Evolutionary conservation across 2,113 vertebrate genomes (phyloP).

Genomic region (Leucoraja erinaceus): DNA sequence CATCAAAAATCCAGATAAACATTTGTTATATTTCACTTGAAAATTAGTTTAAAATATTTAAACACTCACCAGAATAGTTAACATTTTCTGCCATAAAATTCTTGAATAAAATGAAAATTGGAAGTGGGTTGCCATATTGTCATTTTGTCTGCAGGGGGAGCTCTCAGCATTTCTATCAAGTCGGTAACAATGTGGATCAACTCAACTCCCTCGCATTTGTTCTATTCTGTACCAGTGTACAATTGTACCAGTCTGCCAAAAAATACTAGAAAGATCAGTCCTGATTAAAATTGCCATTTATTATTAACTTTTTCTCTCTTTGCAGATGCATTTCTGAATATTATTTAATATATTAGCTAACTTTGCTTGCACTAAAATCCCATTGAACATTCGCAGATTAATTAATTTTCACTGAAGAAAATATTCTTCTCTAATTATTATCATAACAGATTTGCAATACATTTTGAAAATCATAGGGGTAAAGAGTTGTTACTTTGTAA

Average conservation of each 20-base stretch:
- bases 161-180: background rate
- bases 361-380: background rate
- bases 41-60: background rate
- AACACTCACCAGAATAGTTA: background rate
- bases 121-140: background rate
- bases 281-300: background rate
- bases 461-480: background rate
- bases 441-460: background rate
- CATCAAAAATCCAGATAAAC: background rate
- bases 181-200: background rate
- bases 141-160: background rate
- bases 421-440: background rate
- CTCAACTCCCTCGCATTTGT: background rate
- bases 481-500: background rate
- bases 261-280: background rate
- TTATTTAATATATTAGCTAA: background rate
- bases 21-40: background rate
- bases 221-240: too few species aligned
- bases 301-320: background rate
- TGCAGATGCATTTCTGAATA: too few species aligned
- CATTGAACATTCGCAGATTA: background rate
- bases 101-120: background rate
- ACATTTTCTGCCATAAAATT: background rate
- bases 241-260: background rate
- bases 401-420: background rate